A percentile compares a stretch with the other conserved stretches of the same genome.
phyloP scores from a whole-genome alignment of 2,113 vertebrate genomes.

The Varanus salvator region DNA sequence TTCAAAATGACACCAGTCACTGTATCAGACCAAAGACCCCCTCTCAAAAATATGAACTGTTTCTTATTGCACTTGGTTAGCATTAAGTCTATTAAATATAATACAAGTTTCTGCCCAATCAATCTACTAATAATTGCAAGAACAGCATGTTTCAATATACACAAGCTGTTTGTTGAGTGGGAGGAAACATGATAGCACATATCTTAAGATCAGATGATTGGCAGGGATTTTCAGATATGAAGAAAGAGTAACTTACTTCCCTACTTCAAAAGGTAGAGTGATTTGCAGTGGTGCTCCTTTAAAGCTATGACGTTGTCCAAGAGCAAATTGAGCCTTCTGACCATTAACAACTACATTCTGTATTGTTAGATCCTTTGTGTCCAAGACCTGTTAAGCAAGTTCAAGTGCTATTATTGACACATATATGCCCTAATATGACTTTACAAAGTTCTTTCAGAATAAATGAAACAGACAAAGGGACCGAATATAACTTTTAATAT shows the following conservation, averaged over 20 bases:
- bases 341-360: conserved; percentile 85
- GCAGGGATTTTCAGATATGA: background rate
- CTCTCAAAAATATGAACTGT: background rate
- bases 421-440: background rate
- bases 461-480: background rate
- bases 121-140: background rate
- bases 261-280: conserved; percentile 85
- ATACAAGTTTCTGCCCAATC: background rate
- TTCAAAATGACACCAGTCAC: too few species aligned
- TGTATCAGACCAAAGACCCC: background rate
- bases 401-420: background rate
- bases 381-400: conserved; percentile 84
- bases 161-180: background rate
- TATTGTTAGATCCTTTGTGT: conserved; percentile 88
- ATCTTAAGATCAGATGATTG: background rate
- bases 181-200: background rate
- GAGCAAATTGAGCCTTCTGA: conserved; percentile 82
- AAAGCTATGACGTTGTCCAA: conserved; percentile 88
- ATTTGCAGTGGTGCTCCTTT: conserved; percentile 91
- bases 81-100: background rate
- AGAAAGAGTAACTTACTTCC: conserved; percentile 80
- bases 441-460: background rate
- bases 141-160: background rate
- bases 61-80: background rate
- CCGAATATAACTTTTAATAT: background rate